A percentile compares a stretch with the other conserved stretches of the same genome.
Evolutionary conservation across 2,888 invertebrate genomes (phyloP).

Genomic region (Tetanocera ferruginea): DNA sequence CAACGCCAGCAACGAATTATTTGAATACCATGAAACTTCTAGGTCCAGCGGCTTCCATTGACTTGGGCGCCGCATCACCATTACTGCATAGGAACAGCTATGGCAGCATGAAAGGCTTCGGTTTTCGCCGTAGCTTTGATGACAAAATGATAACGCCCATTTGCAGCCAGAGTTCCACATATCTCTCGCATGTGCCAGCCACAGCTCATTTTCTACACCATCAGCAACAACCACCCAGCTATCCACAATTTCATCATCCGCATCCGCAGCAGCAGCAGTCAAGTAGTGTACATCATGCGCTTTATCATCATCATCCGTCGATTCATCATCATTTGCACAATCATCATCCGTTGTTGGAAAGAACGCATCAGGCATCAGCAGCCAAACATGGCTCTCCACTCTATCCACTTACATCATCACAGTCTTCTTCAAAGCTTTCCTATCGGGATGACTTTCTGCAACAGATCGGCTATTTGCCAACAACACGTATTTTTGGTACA

Average conservation of each 20-base stretch:
- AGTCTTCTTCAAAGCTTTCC: slow-evolving; percentile 66
- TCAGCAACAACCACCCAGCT: slow-evolving; percentile 46
- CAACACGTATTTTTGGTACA: slow-evolving; percentile 66
- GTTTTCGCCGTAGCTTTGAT: slow-evolving; percentile 67
- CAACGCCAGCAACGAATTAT: slow-evolving; percentile 52
- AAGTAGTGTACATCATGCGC: slow-evolving; percentile 45
- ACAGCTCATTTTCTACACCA: slow-evolving; percentile 56
- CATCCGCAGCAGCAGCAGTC: slow-evolving; percentile 35
- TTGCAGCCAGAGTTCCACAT: slow-evolving; percentile 37
- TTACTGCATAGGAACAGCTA: slow-evolving; percentile 62
- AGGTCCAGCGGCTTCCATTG: slow-evolving; percentile 65
- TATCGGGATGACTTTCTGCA: slow-evolving; percentile 68
- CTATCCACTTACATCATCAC: slow-evolving; percentile 60
- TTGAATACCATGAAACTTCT: slow-evolving; percentile 60
- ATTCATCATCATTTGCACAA: slow-evolving; percentile 54
- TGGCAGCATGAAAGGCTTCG: slow-evolving; percentile 64
- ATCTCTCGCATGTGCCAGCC: slow-evolving; percentile 25
- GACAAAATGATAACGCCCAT: slow-evolving; percentile 63
- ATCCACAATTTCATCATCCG: slow-evolving; percentile 48
- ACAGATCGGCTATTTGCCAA: slow-evolving; percentile 68
- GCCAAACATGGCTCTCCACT: slow-evolving; percentile 42
- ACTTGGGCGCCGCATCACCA: slow-evolving; percentile 62
- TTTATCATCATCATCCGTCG: slow-evolving; percentile 56
- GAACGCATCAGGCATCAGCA: slow-evolving; percentile 48
- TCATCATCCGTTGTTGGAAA: slow-evolving; percentile 47